These are phyloP conservation scores for Ochotona princeps DNA, from an alignment of 2,113 vertebrate species.

Conservation along the genomic window DNA sequence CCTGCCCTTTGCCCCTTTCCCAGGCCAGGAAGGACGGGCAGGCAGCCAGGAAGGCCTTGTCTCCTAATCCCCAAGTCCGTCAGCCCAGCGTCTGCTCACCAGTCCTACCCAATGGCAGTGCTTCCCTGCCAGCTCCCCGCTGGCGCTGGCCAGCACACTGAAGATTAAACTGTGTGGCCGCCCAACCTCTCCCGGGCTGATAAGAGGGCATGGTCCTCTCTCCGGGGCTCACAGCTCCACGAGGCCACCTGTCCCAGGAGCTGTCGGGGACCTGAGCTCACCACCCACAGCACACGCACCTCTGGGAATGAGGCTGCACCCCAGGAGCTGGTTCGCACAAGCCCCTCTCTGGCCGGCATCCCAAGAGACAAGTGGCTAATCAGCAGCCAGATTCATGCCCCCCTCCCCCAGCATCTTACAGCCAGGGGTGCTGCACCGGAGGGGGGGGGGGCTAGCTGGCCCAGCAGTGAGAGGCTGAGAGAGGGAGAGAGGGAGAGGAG, in stretches of 20 bases:
- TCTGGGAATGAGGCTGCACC: neutral
- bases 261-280: neutral
- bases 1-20: slow-evolving; percentile 37
- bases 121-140: neutral
- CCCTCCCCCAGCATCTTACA: neutral
- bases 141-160: neutral
- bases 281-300: too few species aligned
- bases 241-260: neutral
- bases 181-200: neutral
- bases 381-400: neutral
- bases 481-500: too few species aligned
- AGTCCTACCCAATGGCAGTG: slow-evolving; percentile 7
- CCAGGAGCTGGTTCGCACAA: neutral
- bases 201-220: neutral
- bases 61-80: slow-evolving; percentile 14
- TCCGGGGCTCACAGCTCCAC: neutral
- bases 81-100: slow-evolving; percentile 53
- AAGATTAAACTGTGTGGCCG: neutral
- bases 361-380: neutral
- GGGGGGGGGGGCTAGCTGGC: accelerated
- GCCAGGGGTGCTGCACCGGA: neutral
- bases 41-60: neutral
- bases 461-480: neutral
- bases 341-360: neutral
- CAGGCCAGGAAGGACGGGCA: neutral